phyloP scores from a whole-genome alignment of 2,888 invertebrate genomes.

The Prenolepis imparis region DNA sequence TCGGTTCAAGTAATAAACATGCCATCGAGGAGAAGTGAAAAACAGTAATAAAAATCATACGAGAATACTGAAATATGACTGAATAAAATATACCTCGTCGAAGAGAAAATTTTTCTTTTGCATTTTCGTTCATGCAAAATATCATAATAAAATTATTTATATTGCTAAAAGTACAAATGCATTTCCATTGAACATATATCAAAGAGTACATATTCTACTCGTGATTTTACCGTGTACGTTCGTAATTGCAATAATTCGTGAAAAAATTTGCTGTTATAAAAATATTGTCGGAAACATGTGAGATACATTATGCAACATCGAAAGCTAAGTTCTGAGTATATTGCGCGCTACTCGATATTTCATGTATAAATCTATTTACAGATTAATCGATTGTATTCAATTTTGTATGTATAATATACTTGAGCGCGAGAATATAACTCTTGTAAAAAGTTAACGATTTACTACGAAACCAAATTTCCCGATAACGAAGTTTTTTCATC shows the following conservation, averaged over 20 bases:
- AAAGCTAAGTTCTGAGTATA: background rate
- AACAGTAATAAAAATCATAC: constrained; percentile 42
- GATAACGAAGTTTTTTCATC: constrained; percentile 78
- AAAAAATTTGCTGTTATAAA: background rate
- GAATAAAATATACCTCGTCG: constrained; percentile 6
- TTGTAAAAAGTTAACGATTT: constrained; percentile 77
- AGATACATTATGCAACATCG: background rate
- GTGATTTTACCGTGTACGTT: background rate
- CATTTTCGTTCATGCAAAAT: constrained; percentile 8
- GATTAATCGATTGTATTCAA: constrained; percentile 75
- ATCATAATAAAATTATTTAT: constrained; percentile 14
- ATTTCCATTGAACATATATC: background rate
- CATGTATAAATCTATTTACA: constrained; percentile 9
- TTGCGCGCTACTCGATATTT: background rate
- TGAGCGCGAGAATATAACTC: constrained; percentile 67
- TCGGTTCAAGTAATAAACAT: constrained; percentile 36
- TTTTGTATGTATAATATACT: constrained; percentile 57
- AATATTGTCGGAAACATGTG: background rate
- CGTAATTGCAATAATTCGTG: constrained; percentile 1
- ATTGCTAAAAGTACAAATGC: background rate
- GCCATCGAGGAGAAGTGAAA: constrained; percentile 17
- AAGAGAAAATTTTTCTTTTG: constrained; percentile 8
- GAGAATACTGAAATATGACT: constrained; percentile 6
- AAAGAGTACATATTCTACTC: background rate
- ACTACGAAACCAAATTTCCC: constrained; percentile 76